phyloP scores from a whole-genome alignment of 2,888 invertebrate species.

The Stenichneumon culpator region DNA sequence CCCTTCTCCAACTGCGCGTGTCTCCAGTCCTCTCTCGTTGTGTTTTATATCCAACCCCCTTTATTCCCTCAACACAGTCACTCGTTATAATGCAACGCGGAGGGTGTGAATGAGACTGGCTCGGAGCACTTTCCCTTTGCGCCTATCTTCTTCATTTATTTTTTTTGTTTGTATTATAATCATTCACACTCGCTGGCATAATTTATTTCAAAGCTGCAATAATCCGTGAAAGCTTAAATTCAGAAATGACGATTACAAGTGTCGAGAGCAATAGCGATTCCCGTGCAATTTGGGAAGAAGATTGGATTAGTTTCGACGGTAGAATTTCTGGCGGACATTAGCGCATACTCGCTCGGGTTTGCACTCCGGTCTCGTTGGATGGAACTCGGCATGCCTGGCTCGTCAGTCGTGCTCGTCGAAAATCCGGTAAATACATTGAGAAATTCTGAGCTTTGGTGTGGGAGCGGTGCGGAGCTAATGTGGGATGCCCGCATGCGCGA shows the following conservation, averaged over 20 bases:
- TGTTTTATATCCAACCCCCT: conserved; percentile 21
- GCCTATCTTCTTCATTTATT: background rate
- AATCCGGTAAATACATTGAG: conserved; percentile 41
- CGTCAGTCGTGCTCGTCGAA: conserved; percentile 15
- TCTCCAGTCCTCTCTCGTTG: conserved; percentile 20
- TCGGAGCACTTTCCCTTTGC: conserved; percentile 9
- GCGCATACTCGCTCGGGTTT: background rate
- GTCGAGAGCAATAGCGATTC: background rate
- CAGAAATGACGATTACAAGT: background rate
- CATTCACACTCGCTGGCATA: background rate
- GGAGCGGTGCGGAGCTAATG: conserved; percentile 32
- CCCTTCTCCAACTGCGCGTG: conserved; percentile 32
- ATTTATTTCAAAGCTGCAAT: background rate
- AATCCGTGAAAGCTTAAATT: background rate
- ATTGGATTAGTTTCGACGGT: conserved; percentile 68
- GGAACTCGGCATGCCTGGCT: conserved; percentile 42
- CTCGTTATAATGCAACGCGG: conserved; percentile 38
- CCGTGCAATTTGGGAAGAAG: conserved; percentile 46
- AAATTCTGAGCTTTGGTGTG: conserved; percentile 46
- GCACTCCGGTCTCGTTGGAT: background rate
- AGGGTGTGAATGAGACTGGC: conserved; percentile 21
- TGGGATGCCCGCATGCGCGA: conserved; percentile 21
- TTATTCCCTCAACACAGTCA: conserved; percentile 34
- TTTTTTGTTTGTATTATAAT: background rate
- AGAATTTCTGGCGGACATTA: conserved; percentile 62